These are phyloP conservation scores for Nomada flava DNA, from an alignment of 2,888 invertebrate species.

Conservation along the genomic window DNA sequence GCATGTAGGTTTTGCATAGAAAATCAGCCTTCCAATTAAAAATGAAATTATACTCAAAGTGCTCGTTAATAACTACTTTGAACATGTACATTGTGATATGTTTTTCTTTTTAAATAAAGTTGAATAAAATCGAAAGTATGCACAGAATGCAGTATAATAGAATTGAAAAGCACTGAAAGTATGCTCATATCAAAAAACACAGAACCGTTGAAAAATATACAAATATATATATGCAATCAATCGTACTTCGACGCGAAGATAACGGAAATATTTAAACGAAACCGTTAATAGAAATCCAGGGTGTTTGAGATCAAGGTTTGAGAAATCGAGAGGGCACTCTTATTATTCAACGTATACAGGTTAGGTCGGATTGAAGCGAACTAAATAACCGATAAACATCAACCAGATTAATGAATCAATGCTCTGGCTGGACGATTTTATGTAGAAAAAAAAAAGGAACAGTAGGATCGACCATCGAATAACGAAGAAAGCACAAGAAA, in stretches of 20 bases:
- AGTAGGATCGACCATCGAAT: constrained; percentile 10
- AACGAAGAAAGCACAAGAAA: constrained; percentile 10
- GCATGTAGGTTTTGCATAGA: neutral
- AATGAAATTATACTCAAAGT: neutral
- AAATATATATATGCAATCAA: neutral
- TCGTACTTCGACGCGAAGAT: neutral
- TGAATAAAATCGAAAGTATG: neutral
- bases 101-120: neutral
- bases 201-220: neutral
- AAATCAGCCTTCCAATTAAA: neutral
- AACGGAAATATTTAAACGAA: constrained; percentile 5
- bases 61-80: neutral
- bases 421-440: constrained; percentile 1
- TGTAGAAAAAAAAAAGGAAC: constrained; percentile 37
- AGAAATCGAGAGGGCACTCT: constrained; percentile 12
- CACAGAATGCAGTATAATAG: neutral
- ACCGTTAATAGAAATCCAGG: neutral
- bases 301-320: neutral
- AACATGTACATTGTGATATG: neutral
- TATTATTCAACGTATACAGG: constrained; percentile 49
- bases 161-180: neutral
- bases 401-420: constrained; percentile 36
- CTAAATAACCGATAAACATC: constrained; percentile 45
- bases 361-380: constrained; percentile 53
- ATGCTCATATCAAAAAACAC: constrained; percentile 1